Percentiles rank a stretch among this genome's conserved stretches.
Conservation (phyloP, 2,888 invertebrate species). For the Toxonevra muliebris region DNA sequence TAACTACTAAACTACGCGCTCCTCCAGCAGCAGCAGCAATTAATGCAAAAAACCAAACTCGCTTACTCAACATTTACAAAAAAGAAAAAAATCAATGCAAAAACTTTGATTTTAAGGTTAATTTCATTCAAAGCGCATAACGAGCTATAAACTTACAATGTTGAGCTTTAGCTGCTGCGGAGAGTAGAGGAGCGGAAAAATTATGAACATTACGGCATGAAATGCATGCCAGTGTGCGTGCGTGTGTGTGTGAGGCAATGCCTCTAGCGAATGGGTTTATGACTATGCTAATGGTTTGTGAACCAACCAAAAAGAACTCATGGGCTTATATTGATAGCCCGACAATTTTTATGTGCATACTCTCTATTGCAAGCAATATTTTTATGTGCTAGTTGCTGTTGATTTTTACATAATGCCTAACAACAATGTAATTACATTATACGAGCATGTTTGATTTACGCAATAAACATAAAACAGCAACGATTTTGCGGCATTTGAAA, state of each 20-base stretch:
- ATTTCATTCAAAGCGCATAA: too few relatives aligned
- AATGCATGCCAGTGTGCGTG: background rate
- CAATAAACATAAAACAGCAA: background rate
- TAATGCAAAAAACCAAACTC: background rate
- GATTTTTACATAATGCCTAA: background rate
- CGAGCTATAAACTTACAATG: too few relatives aligned
- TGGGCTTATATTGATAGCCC: conserved; percentile 6
- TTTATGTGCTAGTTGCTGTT: conserved; percentile 1
- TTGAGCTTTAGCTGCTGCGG: background rate
- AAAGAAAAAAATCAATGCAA: too few relatives aligned
- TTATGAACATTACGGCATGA: background rate
- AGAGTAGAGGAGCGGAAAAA: background rate
- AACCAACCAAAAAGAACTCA: background rate
- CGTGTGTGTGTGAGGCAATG: background rate
- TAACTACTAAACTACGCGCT: conserved; percentile 34
- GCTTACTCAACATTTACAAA: too few relatives aligned
- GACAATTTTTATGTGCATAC: background rate
- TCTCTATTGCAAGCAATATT: background rate
- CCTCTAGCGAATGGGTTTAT: conserved; percentile 23
- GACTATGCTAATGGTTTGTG: conserved; percentile 23
- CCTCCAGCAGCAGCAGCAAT: background rate
- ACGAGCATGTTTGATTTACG: background rate
- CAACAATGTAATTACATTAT: conserved; percentile 21
- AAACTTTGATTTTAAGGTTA: too few relatives aligned
- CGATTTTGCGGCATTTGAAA: background rate